Conservation (phyloP, 2,888 invertebrate species). For the Chesias legatella region DNA sequence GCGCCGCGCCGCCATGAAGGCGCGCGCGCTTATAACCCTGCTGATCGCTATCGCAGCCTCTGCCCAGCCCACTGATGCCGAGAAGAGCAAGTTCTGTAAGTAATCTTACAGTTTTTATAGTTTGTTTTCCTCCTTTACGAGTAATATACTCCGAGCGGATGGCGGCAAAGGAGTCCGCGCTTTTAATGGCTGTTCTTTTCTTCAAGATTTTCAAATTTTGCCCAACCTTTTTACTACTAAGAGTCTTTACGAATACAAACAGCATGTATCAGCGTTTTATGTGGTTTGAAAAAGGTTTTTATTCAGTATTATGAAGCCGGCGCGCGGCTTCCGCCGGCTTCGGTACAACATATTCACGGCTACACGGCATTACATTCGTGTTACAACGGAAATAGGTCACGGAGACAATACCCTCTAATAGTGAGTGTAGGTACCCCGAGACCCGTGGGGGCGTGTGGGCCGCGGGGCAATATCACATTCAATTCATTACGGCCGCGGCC, state of each 20-base stretch:
- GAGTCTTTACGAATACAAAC: constrained; percentile 2
- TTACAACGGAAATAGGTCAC: constrained; percentile 63
- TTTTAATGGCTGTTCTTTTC: constrained; percentile 28
- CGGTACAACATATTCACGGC: constrained; percentile 5
- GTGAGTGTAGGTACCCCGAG: constrained; percentile 27
- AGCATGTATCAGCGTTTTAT: constrained; percentile 27
- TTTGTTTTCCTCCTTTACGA: not conserved
- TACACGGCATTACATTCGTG: constrained; percentile 23
- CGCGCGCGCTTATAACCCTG: constrained; percentile 61
- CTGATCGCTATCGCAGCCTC: constrained; percentile 55
- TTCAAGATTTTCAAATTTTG: constrained; percentile 13
- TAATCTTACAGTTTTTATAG: constrained; percentile 28
- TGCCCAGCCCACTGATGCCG: constrained; percentile 55
- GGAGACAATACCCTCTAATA: constrained; percentile 59
- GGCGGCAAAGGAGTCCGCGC: constrained; percentile 26
- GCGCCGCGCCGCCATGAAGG: constrained; percentile 72
- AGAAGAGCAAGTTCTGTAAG: constrained; percentile 80
- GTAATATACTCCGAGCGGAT: constrained; percentile 2
- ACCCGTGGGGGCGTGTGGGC: constrained; percentile 34
- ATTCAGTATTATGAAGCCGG: constrained; percentile 10
- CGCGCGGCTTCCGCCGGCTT: constrained; percentile 6
- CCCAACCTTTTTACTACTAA: constrained; percentile 12
- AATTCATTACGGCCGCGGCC: constrained; percentile 50
- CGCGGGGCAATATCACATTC: constrained; percentile 45
- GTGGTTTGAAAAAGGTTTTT: constrained; percentile 10